Evolutionary conservation across 2,797 vertebrate genomes (phyloP).

Genomic region (Premnoplex brunnescens): DNA sequence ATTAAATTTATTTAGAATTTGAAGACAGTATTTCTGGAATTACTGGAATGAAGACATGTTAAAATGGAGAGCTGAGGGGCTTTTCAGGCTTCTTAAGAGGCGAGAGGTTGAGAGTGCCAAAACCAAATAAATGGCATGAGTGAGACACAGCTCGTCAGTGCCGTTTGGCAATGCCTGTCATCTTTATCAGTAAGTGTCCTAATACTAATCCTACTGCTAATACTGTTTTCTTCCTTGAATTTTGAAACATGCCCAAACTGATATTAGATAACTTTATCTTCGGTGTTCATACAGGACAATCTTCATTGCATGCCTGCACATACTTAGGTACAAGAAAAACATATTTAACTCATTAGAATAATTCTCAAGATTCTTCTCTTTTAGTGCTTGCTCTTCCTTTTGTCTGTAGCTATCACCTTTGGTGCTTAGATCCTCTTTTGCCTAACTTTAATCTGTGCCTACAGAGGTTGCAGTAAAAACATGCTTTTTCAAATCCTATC

Average conservation of each 20-base stretch:
- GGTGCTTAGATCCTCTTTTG: neutral
- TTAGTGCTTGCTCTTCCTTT: neutral
- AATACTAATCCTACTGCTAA: neutral
- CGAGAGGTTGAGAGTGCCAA: neutral
- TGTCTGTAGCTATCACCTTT: neutral
- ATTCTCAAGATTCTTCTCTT: neutral
- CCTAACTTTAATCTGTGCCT: neutral
- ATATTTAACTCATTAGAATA: neutral
- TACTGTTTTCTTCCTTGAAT: neutral
- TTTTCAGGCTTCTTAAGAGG: neutral
- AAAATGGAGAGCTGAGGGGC: neutral
- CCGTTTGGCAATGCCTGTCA: neutral
- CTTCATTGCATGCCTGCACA: neutral
- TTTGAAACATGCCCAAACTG: neutral
- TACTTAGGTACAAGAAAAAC: neutral
- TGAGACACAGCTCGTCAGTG: neutral
- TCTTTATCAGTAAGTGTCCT: neutral
- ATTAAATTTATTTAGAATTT: neutral
- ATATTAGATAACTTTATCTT: neutral
- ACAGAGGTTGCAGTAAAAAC: neutral
- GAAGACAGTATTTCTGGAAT: neutral
- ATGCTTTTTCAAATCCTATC: neutral
- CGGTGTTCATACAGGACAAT: neutral
- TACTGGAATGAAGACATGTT: neutral
- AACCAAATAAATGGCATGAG: neutral